Evolutionary conservation across 2,113 vertebrate genomes (phyloP), one percentile per base, ranked within the genome.

Genomic region (Oceanodroma tethys): DNA sequence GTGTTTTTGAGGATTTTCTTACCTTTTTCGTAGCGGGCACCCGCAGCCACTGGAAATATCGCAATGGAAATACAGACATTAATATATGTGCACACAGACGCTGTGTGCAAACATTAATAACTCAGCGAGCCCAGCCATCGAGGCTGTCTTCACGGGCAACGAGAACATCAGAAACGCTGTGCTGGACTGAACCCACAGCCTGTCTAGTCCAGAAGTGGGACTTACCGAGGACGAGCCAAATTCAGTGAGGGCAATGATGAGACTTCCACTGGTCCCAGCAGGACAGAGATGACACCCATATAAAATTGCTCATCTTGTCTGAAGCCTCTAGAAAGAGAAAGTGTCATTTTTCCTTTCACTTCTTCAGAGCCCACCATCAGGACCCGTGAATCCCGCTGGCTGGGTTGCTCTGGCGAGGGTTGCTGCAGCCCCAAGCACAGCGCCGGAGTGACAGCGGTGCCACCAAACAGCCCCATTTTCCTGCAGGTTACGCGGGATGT

Each of bases 61-160:
- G 1, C 21, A 5, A 2, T 4, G 21, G 25, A 27, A 59, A 36
- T 13, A 16, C 30, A 16, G 32, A 3, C 3, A 10, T 38, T 27
- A 12, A 16, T 15, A 9, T 3, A 29, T 3, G 58, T 25, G 34
- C 47, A 17, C n/a, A 10, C 20, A n/a, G 62, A 20, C 55, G 3
- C 19, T 6, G 34, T 5, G 65, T 19, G 42, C 50, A 42, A 30
- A 36, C 40, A 8, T 17, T 9, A 34, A 20, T 3, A 38, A 16
- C 18, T 8, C 36, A 2, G 63, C 2, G n/a, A 63, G 62, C 47
- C 47, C 40, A 17, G 40, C 32, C 16, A 0, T 20, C 10, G 0
- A 38, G 79, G 59, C 7, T 45, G 60, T 11, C 62, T 50, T 48
- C 68, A 17, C 0, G 2, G 70, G 36, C 42, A 55, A 43, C 0